Evolutionary conservation across 1,140 invertebrate species (phyloP).

Genomic region (Ptiloglossa arizonensis): DNA sequence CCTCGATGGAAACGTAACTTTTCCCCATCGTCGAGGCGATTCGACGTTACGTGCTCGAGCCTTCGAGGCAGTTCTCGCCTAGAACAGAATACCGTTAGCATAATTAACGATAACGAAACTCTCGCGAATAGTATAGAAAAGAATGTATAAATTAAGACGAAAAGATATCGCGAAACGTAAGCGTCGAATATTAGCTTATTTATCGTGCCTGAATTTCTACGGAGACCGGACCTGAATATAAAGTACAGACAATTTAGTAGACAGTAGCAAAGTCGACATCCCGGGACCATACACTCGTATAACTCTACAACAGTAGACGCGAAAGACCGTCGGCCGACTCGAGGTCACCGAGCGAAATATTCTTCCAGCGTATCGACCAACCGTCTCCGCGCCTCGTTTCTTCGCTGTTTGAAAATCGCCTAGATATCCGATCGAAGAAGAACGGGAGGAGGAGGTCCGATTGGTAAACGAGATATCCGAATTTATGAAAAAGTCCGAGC

Average conservation of each 20-base stretch:
- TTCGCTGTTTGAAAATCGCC: too few relatives aligned
- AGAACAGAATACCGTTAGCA: conserved; percentile 3
- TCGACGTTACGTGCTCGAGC: conserved; percentile 20
- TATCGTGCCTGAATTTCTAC: conserved; percentile 50
- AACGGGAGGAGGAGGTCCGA: too few relatives aligned
- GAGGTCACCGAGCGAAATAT: background rate
- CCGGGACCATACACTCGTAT: conserved; percentile 34
- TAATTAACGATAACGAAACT: conserved; percentile 10
- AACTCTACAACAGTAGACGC: background rate
- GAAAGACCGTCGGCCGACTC: background rate
- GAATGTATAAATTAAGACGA: background rate
- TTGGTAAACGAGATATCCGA: too few relatives aligned
- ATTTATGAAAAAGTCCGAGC: too few relatives aligned
- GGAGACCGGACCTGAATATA: conserved; percentile 9
- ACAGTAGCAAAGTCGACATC: conserved; percentile 10
- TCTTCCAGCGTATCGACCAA: too few relatives aligned
- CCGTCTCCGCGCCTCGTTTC: background rate
- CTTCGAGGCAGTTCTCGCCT: background rate
- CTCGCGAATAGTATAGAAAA: conserved; percentile 1
- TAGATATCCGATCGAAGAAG: too few relatives aligned
- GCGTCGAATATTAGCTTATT: conserved; percentile 20
- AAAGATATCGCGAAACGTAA: background rate
- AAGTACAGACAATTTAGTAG: conserved; percentile 25
- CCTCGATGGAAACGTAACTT: conserved; percentile 4
- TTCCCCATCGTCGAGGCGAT: background rate